Evolutionary conservation across 37 sponge, comb jelly and placozoan genomes (phyloP), one percentile per base, ranked within the genome.

Genomic region (Ephydatia muelleri): DNA sequence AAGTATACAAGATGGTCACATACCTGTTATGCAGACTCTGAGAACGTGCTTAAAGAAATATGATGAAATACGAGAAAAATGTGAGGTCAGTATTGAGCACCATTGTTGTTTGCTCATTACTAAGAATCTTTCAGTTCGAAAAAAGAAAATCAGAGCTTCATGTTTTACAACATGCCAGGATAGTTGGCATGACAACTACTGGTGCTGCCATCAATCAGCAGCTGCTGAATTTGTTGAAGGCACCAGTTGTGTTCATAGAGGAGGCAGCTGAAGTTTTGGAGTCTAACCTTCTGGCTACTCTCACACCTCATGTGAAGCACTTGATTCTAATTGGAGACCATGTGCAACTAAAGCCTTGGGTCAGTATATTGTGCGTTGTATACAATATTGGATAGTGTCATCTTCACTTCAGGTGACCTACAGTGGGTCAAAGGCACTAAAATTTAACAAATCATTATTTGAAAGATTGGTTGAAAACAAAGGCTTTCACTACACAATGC

Each of bases 261-360:
- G 98, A 97, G 76, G 94, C 95, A 34, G 98, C 98, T 0, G 98
- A 97, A 73, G 92, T 97, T 26, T 72, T 94, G 40, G 98, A 97
- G 75, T 87, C 98, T 21, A 91, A 93, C 73, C 86, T 97, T 36
- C 90, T 97, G 3, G 82, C 95, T 27, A 71, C 85, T 80, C 92
- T 97, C 65, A 87, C 82, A 33, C 83, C 89, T 64, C 76, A 80
- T 33, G 85, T 88, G 0, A 84, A 97, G n/a, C n/a, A n/a, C n/a
- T n/a, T n/a, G n/a, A n/a, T n/a, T n/a, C n/a, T n/a, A n/a, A n/a
- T n/a, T n/a, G 98, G 98, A 76, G 98, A 97, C 70, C 98, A 97
- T 85, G 83, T 93, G 67, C 98, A 97, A 74, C 89, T 97, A 5
- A 80, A 93, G 38, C 98, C 98, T 34, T n/a, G 22, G 4, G 77